Base-by-base conservation (phyloP, 2,113 vertebrate genomes). In the Monopterus albus region DNA sequence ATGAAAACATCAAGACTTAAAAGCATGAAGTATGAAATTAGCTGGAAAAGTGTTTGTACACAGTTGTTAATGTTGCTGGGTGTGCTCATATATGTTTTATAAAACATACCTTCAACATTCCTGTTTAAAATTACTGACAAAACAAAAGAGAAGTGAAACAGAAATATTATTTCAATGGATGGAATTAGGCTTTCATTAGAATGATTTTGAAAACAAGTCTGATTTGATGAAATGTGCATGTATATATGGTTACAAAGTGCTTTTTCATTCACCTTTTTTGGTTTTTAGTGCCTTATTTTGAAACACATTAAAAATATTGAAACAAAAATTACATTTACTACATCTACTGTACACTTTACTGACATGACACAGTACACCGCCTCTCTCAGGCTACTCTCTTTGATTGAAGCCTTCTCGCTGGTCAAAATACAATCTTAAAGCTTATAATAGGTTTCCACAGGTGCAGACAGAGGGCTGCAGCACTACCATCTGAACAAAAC, bases 181-280 rank as follows among this genome's bases (percentile, higher is more conserved):
- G 84, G 69, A 84, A 46, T 76, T 81, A 88, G 82, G 72, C 69
- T 74, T 79, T 75, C 20, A 43, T 85, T 63, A 28, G 85, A 66
- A 85, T 59, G 1, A 57, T 58, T 68, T 46, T 21, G 38, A 71
- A 75, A 73, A 64, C 65, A 58, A 66, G 76, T 84, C 63, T 36
- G 71, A 75, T 88, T 72, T 82, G 60, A 89, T 62, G 61, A 87
- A 88, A 91, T 85, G 86, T 91, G 86, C 88, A 89, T 85, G 84
- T 71, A 60, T 61, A 38, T 66, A 33, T 75, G 57, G 75, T 83
- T 64, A 89, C 79, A 92, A 93, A 92, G 93, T 93, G 92, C 92
- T 90, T 91, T 85, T 87, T 79, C 72, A 70, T 89, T 91, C 82
- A 88, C 82, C 83, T 81, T 92, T 89, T 85, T 87, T 92, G 90